Conservation (phyloP, 53 echinoderm and acorn worm genomes). For the Apostichopus leukothele region DNA sequence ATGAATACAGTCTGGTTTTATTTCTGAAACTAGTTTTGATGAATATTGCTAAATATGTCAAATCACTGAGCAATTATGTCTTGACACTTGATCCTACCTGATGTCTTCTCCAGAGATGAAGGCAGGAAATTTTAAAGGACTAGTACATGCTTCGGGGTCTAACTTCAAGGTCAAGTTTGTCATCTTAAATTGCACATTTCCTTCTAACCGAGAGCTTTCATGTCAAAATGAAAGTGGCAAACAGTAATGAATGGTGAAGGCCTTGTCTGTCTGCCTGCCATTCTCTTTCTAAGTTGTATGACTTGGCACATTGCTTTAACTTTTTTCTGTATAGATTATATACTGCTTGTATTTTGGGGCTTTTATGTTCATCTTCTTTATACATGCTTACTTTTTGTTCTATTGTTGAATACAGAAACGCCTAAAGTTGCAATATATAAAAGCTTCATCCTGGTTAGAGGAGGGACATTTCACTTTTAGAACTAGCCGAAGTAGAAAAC, state of each 20-base stretch:
- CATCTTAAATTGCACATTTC: slow-evolving; percentile 3
- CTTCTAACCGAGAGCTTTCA: background rate
- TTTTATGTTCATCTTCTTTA: background rate
- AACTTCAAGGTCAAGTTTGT: background rate
- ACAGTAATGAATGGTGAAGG: background rate
- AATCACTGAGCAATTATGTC: no score
- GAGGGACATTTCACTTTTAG: no score
- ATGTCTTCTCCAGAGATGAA: background rate
- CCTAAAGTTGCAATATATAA: no score
- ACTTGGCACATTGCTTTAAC: background rate
- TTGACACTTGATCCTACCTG: no score
- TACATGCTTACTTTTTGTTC: background rate
- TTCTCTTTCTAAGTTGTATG: background rate
- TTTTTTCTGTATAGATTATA: no score
- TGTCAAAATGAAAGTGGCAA: background rate
- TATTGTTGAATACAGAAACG: background rate
- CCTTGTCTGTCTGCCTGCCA: background rate
- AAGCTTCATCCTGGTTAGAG: no score
- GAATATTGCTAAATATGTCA: no score
- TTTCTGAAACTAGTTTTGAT: no score
- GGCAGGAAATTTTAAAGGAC: background rate
- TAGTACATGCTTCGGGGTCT: background rate
- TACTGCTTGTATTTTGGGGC: background rate
- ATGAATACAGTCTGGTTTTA: no score
- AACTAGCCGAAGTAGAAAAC: no score